Conservation (phyloP, 2,113 vertebrate species). For the Gallinago undulata region DNA sequence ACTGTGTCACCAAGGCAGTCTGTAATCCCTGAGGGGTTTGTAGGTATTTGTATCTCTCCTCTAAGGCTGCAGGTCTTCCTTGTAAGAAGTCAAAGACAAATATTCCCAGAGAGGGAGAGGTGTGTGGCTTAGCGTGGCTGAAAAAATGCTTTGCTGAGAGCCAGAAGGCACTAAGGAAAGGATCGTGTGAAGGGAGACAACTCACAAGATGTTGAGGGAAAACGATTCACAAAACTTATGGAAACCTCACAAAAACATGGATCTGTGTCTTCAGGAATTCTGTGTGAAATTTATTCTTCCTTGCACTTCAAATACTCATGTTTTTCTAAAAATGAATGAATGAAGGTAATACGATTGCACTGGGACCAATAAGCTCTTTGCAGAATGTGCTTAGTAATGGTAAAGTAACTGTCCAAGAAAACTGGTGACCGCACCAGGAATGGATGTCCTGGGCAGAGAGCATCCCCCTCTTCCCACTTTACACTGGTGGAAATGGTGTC, state of each 20-base stretch:
- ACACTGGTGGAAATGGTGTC: background rate
- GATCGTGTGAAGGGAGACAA: rapidly evolving
- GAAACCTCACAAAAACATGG: background rate
- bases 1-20: background rate
- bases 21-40: conserved; percentile 25
- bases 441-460: background rate
- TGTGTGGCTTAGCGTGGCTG: background rate
- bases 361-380: background rate
- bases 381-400: background rate
- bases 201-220: background rate
- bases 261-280: background rate
- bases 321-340: background rate
- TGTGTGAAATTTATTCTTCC: background rate
- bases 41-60: conserved; percentile 48
- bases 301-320: background rate
- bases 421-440: rapidly evolving
- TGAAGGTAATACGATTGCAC: background rate
- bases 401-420: background rate
- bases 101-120: conserved; percentile 77
- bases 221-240: background rate
- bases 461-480: background rate
- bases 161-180: background rate
- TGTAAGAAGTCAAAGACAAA: conserved; percentile 74
- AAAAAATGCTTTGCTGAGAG: background rate
- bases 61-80: conserved; percentile 61